Evolutionary conservation across 2,888 invertebrate genomes (phyloP), one percentile per base, ranked within the genome.

Genomic region (Oxyteleia sp.): DNA sequence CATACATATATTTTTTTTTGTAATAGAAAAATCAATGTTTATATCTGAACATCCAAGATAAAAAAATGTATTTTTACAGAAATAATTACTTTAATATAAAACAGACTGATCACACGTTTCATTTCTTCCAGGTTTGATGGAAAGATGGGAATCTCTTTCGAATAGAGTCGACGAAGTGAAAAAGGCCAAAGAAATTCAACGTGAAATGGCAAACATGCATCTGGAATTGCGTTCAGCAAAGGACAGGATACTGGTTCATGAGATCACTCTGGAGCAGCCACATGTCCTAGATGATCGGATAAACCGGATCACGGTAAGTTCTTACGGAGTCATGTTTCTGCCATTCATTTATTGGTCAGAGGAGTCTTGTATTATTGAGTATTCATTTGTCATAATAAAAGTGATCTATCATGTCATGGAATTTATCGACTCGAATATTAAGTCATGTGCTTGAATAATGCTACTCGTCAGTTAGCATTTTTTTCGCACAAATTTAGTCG

Each of bases 111-210:
- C 1, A 32, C 7, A 13, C 10, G 32, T 18, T 16, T 47, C 16
- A 16, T 16, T 75, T 69, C 26, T 82, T 76, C 7, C 87, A 93
- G 93, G 90, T 78, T 88, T 94, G 88, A 91, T 94, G 88, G 91
- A 93, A 89, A 88, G 93, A 89, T 92, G 94, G 94, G 94, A 95
- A 88, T 91, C 93, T 15, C 89, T 94, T 69, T 93, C 94, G 66
- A 90, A 93, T 20, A 92, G 92, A 57, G 91, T 92, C 5, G 93
- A 93, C 68, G 93, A 94, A 79, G 89, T 92, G 7, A 93, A 93
- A 87, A 92, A 91, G 85, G 92, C 91, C 51, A 93, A 87, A 84
- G 85, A 90, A 38, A 91, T 94, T 81, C 92, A 93, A 83, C 91
- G 91, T 59, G 93, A 94, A 71, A 91, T 94, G 87, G 89, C 91